phyloP scores from a whole-genome alignment of 2,113 vertebrate genomes.

The Puma concolor region DNA sequence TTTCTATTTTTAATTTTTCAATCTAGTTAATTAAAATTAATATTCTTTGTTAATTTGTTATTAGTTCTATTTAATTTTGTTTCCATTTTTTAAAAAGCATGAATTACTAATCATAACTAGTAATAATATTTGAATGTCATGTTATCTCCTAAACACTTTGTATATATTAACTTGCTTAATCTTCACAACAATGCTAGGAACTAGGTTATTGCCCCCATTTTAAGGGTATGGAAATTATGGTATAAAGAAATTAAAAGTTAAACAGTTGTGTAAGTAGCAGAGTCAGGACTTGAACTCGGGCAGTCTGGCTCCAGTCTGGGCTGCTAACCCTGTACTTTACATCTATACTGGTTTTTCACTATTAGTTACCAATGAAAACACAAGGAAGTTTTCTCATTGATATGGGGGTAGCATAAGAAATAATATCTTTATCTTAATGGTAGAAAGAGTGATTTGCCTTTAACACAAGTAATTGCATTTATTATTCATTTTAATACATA shows the following conservation, averaged over 20 bases:
- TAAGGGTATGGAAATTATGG: neutral
- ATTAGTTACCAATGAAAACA: neutral
- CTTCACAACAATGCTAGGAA: neutral
- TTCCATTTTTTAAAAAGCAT: neutral
- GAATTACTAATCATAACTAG: neutral
- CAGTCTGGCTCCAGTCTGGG: neutral
- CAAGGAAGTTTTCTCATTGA: neutral
- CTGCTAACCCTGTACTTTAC: neutral
- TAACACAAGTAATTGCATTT: slow-evolving; percentile 13
- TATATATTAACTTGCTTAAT: neutral
- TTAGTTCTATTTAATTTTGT: neutral
- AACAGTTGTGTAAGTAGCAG: neutral
- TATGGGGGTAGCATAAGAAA: neutral
- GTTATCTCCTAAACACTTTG: neutral
- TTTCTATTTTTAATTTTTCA: neutral
- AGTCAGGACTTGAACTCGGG: neutral
- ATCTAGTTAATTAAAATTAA: neutral
- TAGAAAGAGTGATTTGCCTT: neutral
- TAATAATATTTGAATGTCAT: neutral
- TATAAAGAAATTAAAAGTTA: neutral
- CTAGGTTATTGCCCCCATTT: neutral
- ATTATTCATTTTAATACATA: neutral
- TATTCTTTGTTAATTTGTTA: neutral
- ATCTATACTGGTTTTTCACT: neutral
- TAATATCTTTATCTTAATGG: neutral